A percentile compares a stretch with the other conserved stretches of the same genome.
Conservation (phyloP, 2,888 invertebrate species). For the Arenicola marina region DNA sequence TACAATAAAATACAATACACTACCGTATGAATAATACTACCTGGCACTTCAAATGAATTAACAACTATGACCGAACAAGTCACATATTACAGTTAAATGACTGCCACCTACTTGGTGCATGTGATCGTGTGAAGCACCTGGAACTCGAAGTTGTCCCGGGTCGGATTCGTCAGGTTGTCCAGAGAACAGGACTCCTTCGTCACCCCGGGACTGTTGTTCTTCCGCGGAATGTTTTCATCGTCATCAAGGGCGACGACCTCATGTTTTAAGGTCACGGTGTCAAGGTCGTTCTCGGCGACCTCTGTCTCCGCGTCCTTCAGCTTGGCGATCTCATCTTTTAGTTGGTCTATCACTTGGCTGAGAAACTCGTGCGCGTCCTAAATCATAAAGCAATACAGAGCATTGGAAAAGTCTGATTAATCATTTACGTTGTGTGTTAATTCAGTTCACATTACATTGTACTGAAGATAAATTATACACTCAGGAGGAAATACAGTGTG, state of each 20-base stretch:
- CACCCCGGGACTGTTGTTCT: neutral
- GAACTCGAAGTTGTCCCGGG: slow-evolving; percentile 54
- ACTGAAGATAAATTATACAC: no score
- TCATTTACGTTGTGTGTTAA: no score
- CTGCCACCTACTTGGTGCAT: slow-evolving; percentile 44
- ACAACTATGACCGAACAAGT: no score
- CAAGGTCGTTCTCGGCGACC: neutral
- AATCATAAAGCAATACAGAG: no score
- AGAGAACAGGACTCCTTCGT: neutral
- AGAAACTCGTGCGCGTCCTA: slow-evolving; percentile 61
- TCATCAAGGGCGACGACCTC: neutral
- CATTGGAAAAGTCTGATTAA: no score
- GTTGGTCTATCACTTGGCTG: slow-evolving; percentile 53
- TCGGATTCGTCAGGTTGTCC: slow-evolving; percentile 39
- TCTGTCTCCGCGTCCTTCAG: slow-evolving; percentile 29
- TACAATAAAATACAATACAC: no score
- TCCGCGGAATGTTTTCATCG: neutral
- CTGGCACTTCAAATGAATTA: no score
- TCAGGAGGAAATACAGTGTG: no score
- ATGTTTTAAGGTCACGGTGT: neutral
- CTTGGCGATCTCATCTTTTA: slow-evolving; percentile 54
- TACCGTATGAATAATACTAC: no score
- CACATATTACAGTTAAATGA: no score
- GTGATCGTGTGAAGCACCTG: slow-evolving; percentile 48
- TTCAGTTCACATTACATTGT: no score